phyloP scores from a whole-genome alignment of 2,113 vertebrate species.

The Microcebus griseorufus region DNA sequence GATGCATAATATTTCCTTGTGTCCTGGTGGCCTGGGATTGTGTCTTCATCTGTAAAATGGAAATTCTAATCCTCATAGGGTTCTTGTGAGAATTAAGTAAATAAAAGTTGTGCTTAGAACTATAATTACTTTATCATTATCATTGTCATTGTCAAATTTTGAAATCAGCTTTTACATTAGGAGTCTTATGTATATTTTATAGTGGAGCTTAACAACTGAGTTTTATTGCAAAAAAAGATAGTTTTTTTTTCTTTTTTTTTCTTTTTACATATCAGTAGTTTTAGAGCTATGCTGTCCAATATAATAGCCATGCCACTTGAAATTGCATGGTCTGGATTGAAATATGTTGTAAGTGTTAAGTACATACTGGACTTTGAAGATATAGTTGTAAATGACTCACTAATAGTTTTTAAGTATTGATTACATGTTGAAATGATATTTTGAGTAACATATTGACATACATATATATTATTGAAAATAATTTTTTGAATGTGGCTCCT shows the following conservation, averaged over 20 bases:
- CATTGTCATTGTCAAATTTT: slow-evolving; percentile 13
- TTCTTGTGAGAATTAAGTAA: not conserved
- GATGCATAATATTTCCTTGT: not conserved
- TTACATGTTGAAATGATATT: not conserved
- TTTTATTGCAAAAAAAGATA: not conserved
- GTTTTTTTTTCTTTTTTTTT: not conserved
- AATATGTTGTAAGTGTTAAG: not conserved
- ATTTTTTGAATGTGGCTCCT: not conserved
- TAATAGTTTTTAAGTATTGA: not conserved
- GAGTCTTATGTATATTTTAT: not conserved
- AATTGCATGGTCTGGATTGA: not conserved
- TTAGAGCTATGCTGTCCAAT: not conserved
- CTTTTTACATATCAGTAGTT: not conserved
- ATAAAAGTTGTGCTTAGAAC: not conserved
- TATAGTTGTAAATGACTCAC: not conserved
- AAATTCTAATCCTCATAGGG: not conserved
- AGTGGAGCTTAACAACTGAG: not conserved
- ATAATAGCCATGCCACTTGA: not conserved
- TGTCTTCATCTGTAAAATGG: not conserved
- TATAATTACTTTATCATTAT: not conserved
- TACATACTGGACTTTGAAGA: not conserved
- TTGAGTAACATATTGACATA: not conserved
- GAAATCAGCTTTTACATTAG: not conserved
- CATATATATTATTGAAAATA: not conserved
- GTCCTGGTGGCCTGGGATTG: not conserved